Percentiles rank a stretch among this genome's conserved stretches.
Evolutionary conservation across 2,113 vertebrate species (phyloP).

Genomic region (Vidua chalybeata): DNA sequence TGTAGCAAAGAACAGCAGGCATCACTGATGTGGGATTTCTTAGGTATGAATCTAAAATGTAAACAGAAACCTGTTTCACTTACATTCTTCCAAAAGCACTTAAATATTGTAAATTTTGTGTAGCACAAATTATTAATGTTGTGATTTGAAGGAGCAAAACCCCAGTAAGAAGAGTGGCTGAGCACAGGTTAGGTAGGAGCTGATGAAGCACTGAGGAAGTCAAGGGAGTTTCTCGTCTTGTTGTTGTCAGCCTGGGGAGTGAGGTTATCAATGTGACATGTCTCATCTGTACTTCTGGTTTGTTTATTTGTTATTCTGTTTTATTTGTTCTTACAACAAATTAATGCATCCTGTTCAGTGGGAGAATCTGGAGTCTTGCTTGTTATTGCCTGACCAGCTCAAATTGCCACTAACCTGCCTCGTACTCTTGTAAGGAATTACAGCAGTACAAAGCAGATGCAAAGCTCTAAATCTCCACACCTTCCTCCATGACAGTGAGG

Average conservation of each 20-base stretch:
- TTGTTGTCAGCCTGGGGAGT: background rate
- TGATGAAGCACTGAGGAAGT: background rate
- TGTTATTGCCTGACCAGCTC: background rate
- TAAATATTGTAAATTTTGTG: background rate
- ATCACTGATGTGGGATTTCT: background rate
- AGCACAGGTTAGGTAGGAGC: background rate
- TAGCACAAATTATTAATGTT: background rate
- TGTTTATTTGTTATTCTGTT: background rate
- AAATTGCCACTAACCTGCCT: background rate
- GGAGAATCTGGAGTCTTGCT: background rate
- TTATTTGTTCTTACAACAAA: background rate
- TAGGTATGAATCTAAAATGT: background rate
- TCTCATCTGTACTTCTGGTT: background rate
- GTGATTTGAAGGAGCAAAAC: background rate
- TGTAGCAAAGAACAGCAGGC: background rate
- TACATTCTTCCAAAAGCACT: background rate
- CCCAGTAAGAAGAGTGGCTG: background rate
- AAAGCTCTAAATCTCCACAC: background rate
- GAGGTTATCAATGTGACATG: background rate
- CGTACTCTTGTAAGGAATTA: background rate
- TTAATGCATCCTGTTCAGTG: background rate
- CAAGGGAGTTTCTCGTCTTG: background rate
- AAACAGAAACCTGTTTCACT: background rate
- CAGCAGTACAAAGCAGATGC: background rate
- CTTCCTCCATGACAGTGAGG: background rate